These are phyloP conservation scores for Plecturocebus donacophilus DNA, from an alignment of 2,113 vertebrate genomes.

Conservation along the genomic window DNA sequence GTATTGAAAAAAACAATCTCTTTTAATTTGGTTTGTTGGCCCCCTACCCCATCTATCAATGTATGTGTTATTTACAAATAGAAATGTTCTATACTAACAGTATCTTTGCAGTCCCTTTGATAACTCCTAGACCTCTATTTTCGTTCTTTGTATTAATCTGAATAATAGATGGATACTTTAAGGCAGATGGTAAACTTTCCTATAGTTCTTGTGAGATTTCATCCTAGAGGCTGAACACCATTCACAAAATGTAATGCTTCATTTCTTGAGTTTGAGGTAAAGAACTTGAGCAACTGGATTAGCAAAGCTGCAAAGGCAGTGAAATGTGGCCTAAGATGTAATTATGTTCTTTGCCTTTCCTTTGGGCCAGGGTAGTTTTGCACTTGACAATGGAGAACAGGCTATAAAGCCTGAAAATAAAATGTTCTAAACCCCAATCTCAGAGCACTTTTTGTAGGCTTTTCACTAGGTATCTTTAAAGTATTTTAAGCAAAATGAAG, in stretches of 20 bases:
- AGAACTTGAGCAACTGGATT: background rate
- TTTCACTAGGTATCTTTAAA: conserved; percentile 3
- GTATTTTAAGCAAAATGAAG: conserved; percentile 2
- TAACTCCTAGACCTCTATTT: background rate
- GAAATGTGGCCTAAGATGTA: background rate
- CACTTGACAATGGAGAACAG: background rate
- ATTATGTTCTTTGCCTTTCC: background rate
- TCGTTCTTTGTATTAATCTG: background rate
- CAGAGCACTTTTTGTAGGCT: background rate
- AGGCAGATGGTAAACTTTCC: conserved; percentile 51
- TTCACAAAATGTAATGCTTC: conserved; percentile 5
- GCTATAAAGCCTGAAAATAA: background rate
- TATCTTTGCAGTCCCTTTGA: background rate
- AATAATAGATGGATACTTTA: conserved; percentile 44
- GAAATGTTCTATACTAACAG: background rate
- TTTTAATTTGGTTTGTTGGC: conserved; percentile 18
- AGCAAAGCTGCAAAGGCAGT: conserved; percentile 15
- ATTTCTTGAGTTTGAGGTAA: conserved; percentile 10
- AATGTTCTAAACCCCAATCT: conserved; percentile 16
- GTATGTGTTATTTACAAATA: conserved; percentile 74
- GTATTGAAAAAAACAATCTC: conserved; percentile 19
- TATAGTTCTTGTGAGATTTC: background rate
- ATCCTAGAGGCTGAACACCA: background rate
- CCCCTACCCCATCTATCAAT: background rate
- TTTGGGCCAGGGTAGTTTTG: background rate